Base-by-base conservation (phyloP, 2,888 invertebrate genomes). In the Gymnocheta viridis region DNA sequence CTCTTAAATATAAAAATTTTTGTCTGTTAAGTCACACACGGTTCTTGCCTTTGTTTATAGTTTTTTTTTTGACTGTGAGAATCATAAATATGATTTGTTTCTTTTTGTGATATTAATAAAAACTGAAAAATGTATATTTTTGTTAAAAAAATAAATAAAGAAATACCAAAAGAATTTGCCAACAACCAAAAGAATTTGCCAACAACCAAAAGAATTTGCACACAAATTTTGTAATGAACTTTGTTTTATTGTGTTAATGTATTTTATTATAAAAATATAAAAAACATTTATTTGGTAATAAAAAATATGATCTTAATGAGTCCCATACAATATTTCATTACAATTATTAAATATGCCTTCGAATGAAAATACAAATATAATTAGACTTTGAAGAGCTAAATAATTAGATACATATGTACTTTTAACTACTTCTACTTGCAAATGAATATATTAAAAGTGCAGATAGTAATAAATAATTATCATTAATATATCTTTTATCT, bases 21-120 rank as follows among this genome's bases (percentile, higher is more conserved):
- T 44, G 9, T 32, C 70, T 58, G 64, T 70, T 56, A 49, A 74
- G 38, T 82, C 67, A 73, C 58, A 54, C 72, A 77, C 62, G 58
- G 70, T 35, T 12, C n/a, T 27, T 76, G 19, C 64, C 41, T 76
- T 22, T 32, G 27, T 49, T 44, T 70, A n/a, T n/a, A 35, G 60
- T 32, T 67, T 49, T 49, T 49, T 49, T 58, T 49, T 24, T 22
- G 29, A 67, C 80, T 83, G 83, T 80, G 83, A 83, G 83, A 83
- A 83, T 76, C 35, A 66, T 72, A 74, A 51, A 51, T 70, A 58
- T 62, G 69, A 70, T 83, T 54, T 70, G 70, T 12, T 76, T 72
- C 74, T 47, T 70, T 70, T 79, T 70, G 76, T 83, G 83, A 80
- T 83, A 79, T 80, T 80, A 83, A 83, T 72, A 29, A 67, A 72